Evolutionary conservation across 2,113 vertebrate species (phyloP), one percentile per base, ranked within the genome.

Genomic region (Gymnarchus niloticus): DNA sequence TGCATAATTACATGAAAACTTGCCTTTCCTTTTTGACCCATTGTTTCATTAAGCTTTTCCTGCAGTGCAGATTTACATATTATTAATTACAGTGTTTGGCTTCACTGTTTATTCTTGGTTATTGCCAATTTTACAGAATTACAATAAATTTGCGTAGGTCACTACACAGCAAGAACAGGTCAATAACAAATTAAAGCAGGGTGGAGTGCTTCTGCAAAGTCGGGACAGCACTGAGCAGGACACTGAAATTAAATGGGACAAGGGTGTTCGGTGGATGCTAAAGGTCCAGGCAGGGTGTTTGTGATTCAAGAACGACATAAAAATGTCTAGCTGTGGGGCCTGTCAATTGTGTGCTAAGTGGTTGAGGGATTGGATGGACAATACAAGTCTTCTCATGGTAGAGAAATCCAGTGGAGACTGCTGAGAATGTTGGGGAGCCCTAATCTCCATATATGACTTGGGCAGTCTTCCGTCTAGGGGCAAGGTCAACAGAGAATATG

Each of bases 401-500:
- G 25, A 51, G 10, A 46, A 73, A 84, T 73, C 83, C 8, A 23
- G 17, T 3, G 9, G 54, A 46, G 12, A 25, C 33, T 25, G 6
- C 33, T 33, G 5, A 6, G 41, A 25, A 69, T 25, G 25, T n/a
- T 51, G 48, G 17, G 14, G 25, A 65, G 21, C 14, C 37, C 56
- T 48, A n/a, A 65, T 84, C 41, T 83, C 83, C 0, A 10, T 28
- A 23, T 61, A 52, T 82, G 46, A 82, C 59, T n/a, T 90, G 92
- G 92, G 91, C 91, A 21, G 44, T 21, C 85, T 84, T 85, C 86
- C 52, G 2, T 56, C 59, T 81, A n/a, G 33, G 48, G 48, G 76
- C 90, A 87, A 89, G 81, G 80, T 92, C 90, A 87, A 28, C 41
- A 41, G 56, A 84, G 82, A 83, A 28, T 2, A 19, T 57, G 82